Evolutionary conservation across 1,140 invertebrate genomes (phyloP).

Genomic region (Zaprionus nigranus): DNA sequence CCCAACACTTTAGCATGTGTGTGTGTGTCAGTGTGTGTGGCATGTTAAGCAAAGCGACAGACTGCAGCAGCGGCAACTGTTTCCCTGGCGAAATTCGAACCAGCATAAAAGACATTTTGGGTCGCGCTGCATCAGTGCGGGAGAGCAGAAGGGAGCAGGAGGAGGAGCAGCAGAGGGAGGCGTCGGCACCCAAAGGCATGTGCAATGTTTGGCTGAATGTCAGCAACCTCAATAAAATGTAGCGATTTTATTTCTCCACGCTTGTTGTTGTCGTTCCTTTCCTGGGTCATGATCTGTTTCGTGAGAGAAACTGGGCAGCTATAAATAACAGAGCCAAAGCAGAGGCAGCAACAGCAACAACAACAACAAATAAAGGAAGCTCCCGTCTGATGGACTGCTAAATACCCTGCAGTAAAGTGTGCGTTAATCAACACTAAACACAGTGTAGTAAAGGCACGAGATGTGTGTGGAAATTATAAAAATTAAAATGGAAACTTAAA

Average conservation of each 20-base stretch:
- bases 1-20: slow-evolving; percentile 46
- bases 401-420: slow-evolving; percentile 6
- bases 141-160: slow-evolving; percentile 8
- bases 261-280: slow-evolving; percentile 41
- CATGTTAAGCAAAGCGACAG: slow-evolving; percentile 52
- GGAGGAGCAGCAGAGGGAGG: neutral
- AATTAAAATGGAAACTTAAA: too few species aligned
- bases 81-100: slow-evolving; percentile 34
- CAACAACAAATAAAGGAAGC: neutral
- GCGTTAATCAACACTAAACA: too few species aligned
- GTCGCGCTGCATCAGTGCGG: slow-evolving; percentile 24
- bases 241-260: slow-evolving; percentile 46
- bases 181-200: slow-evolving; percentile 37
- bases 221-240: slow-evolving; percentile 83
- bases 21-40: slow-evolving; percentile 29
- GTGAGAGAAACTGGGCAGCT: slow-evolving; percentile 51
- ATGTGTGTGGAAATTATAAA: too few species aligned
- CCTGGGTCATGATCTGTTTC: slow-evolving; percentile 81
- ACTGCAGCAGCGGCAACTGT: slow-evolving; percentile 21
- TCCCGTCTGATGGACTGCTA: neutral
- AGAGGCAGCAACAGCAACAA: neutral
- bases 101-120: slow-evolving; percentile 47
- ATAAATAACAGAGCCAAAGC: slow-evolving; percentile 61
- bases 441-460: too few species aligned
- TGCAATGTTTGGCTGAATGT: slow-evolving; percentile 67